Percentiles rank a stretch among this genome's conserved stretches.
phyloP scores from a whole-genome alignment of 2,797 vertebrate genomes.

The Microchirus variegatus region DNA sequence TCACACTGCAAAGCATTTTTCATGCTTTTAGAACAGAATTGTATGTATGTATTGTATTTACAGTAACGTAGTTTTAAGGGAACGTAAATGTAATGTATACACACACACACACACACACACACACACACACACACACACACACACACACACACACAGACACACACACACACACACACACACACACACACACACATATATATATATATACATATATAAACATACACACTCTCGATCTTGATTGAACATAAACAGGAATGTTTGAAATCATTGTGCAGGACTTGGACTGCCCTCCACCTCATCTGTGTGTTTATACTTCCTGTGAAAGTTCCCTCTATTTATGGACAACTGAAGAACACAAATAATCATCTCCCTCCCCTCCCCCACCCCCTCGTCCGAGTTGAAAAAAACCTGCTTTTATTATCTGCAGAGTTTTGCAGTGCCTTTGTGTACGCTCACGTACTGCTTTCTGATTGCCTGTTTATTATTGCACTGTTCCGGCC shows the following conservation, averaged over 20 bases:
- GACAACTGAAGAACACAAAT: conserved; percentile 96
- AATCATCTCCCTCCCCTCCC: conserved; percentile 89
- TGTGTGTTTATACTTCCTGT: conserved; percentile 95
- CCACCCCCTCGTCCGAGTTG: conserved; percentile 83
- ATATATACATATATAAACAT: conserved; percentile 36
- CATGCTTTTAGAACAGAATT: no score
- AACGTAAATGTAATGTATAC: no score
- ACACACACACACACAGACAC: neutral
- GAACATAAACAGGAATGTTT: conserved; percentile 95
- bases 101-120: neutral
- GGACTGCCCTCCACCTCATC: conserved; percentile 90
- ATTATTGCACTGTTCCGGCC: conserved; percentile 93
- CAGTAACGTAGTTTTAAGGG: no score
- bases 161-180: no score
- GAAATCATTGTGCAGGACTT: conserved; percentile 86
- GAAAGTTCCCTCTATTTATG: conserved; percentile 96
- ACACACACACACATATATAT: conserved; percentile 57
- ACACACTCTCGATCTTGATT: conserved; percentile 86
- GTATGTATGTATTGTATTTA: neutral
- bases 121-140: conserved; percentile 56
- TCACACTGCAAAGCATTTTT: neutral
- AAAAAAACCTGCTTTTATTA: conserved; percentile 96
- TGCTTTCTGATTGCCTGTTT: conserved; percentile 98
- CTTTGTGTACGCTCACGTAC: conserved; percentile 93
- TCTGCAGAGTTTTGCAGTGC: conserved; percentile 91